Evolutionary conservation across 2,113 vertebrate species (phyloP), one percentile per base, ranked within the genome.

Genomic region (Sphyrna mokarran): DNA sequence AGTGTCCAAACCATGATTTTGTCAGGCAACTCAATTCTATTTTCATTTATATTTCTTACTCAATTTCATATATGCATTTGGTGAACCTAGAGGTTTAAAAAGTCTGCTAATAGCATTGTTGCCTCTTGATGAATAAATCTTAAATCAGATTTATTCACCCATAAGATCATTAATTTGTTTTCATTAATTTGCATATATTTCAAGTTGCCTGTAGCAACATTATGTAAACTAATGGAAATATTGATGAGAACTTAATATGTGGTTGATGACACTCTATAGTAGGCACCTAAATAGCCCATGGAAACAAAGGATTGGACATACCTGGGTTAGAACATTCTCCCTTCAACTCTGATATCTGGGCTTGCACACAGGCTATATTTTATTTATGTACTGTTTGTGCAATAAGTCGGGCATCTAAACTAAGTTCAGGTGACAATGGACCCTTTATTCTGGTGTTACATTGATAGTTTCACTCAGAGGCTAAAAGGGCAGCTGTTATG

Each of bases 401-500:
- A 91, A 66, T 91, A 91, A 66, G 18, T 91, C 66, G 5, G 16
- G 58, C 89, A 66, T 91, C 89, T 66, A 91, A 66, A 91, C 33
- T 63, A 33, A 91, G 89, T 91, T 91, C 58, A 37, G 6, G 43
- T 91, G 89, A 63, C 16, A 37, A 33, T 91, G 33, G 58, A 33
- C n/a, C 58, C 61, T 91, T 91, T 91, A 91, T 66, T 91, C 5
- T 91, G 89, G 58, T 91, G 89, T 66, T 91, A 91, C 63, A 91
- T 66, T 91, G 89, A 91, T 37, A 91, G 66, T 66, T 33, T 91
- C 58, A 91, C 63, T 91, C 89, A 91, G 89, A 66, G 33, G 58
- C 89, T 66, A 91, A 58, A 91, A 91, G 89, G 89, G 89, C 89
- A 91, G 58, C 89, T 91, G 89, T 61, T 66, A n/a, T 91, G 89